Conservation (phyloP, 1,140 invertebrate genomes). For the Rhyacophila brunnea region DNA sequence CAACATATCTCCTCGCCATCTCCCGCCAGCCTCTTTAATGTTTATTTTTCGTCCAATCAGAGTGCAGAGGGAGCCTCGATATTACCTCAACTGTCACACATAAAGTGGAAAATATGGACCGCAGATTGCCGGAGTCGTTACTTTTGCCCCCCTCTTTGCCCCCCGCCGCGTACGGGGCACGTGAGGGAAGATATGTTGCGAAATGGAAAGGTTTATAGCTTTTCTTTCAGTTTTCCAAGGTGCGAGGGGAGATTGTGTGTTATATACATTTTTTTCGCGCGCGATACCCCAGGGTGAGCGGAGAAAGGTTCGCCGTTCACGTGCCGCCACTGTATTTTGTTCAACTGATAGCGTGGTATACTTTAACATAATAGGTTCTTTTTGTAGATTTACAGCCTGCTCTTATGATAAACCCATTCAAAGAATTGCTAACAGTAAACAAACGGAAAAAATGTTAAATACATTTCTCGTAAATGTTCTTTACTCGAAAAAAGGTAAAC, state of each 20-base stretch:
- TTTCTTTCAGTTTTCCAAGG: constrained; percentile 53
- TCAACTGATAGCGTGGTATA: constrained; percentile 19
- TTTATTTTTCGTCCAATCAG: constrained; percentile 59
- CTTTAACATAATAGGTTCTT: neutral
- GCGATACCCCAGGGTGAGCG: constrained; percentile 6
- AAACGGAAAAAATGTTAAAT: too few relatives aligned
- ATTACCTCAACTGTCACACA: constrained; percentile 61
- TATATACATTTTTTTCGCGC: constrained; percentile 23
- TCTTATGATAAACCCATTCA: too few relatives aligned
- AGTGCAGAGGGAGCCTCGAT: constrained; percentile 54
- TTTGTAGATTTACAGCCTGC: neutral
- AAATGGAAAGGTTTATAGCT: constrained; percentile 53
- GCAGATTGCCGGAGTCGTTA: constrained; percentile 46
- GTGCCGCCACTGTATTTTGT: constrained; percentile 51
- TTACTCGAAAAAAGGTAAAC: too few relatives aligned
- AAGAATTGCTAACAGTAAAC: too few relatives aligned
- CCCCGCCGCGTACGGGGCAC: neutral
- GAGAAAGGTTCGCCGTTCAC: constrained; percentile 32
- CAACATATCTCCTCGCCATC: constrained; percentile 22
- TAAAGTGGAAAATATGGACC: constrained; percentile 60
- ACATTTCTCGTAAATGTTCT: too few relatives aligned
- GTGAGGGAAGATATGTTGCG: constrained; percentile 29
- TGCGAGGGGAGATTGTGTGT: constrained; percentile 30
- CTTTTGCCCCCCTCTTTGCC: constrained; percentile 31
- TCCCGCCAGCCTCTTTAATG: constrained; percentile 55